Evolutionary conservation across 2,113 vertebrate species (phyloP).

Genomic region (Fregata magnificens): DNA sequence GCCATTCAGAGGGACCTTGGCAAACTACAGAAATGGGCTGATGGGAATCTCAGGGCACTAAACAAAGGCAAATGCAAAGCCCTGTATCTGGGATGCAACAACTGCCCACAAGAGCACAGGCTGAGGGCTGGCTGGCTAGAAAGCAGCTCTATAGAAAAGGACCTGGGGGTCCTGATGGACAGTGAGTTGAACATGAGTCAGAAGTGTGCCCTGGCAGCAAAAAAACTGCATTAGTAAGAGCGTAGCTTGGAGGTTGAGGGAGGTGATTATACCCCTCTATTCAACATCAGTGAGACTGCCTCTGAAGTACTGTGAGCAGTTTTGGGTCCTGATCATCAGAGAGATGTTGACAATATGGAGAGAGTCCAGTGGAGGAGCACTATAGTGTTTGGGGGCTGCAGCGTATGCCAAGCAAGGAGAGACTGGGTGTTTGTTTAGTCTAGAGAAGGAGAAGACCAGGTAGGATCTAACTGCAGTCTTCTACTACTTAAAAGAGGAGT

Average conservation of each 20-base stretch:
- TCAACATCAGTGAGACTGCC: not conserved
- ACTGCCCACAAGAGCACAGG: not conserved
- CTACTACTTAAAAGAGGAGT: not conserved
- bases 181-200: not conserved
- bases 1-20: not conserved
- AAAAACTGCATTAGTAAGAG: not conserved
- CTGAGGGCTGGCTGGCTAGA: not conserved
- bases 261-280: not conserved
- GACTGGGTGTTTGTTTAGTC: not conserved
- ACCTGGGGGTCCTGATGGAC: not conserved
- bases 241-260: not conserved
- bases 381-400: not conserved
- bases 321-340: not conserved
- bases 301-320: not conserved
- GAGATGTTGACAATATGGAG: not conserved
- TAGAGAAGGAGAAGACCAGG: not conserved
- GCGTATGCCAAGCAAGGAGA: not conserved
- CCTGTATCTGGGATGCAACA: not conserved
- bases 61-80: not conserved
- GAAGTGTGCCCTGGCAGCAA: not conserved
- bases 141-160: not conserved
- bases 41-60: not conserved
- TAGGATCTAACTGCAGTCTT: not conserved
- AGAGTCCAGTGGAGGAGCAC: not conserved
- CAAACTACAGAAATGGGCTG: not conserved